These are phyloP conservation scores for Molossus molossus DNA, from an alignment of 2,797 vertebrate species.

Conservation along the genomic window DNA sequence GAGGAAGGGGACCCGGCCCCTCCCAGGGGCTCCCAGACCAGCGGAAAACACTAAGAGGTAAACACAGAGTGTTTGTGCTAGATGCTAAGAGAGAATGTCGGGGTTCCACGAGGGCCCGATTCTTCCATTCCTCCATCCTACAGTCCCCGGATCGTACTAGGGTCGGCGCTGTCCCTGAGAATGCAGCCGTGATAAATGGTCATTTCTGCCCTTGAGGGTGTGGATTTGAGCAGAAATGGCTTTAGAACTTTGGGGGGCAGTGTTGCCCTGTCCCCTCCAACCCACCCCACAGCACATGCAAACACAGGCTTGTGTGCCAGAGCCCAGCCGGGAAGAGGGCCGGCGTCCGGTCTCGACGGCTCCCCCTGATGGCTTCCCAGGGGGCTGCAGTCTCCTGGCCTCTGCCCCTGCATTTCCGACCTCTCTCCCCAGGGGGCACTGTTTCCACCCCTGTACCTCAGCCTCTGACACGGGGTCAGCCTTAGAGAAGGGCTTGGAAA, in stretches of 20 bases:
- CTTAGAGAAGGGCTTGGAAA: not conserved
- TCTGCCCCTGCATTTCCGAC: not conserved
- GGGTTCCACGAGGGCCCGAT: not conserved
- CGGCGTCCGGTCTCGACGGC: not conserved
- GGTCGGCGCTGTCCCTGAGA: not conserved
- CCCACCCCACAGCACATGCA: rapidly evolving
- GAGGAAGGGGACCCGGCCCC: not conserved
- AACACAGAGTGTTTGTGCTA: not conserved
- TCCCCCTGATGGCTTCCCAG: too few species aligned
- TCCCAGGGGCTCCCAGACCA: not conserved
- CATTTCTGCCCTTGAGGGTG: not conserved
- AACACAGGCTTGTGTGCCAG: not conserved
- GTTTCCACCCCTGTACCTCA: not conserved
- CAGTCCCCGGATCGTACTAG: not conserved
- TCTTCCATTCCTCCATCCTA: not conserved
- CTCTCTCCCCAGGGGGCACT: not conserved
- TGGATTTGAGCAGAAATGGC: not conserved
- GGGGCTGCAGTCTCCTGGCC: not conserved
- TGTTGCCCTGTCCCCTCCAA: not conserved
- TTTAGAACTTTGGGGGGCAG: not conserved
- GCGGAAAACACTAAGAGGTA: not conserved
- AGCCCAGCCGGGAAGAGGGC: not conserved
- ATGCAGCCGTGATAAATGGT: not conserved
- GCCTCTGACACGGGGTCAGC: not conserved
- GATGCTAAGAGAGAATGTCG: not conserved